Conservation (phyloP, 2,888 invertebrate species). For the Tipula helvola region DNA sequence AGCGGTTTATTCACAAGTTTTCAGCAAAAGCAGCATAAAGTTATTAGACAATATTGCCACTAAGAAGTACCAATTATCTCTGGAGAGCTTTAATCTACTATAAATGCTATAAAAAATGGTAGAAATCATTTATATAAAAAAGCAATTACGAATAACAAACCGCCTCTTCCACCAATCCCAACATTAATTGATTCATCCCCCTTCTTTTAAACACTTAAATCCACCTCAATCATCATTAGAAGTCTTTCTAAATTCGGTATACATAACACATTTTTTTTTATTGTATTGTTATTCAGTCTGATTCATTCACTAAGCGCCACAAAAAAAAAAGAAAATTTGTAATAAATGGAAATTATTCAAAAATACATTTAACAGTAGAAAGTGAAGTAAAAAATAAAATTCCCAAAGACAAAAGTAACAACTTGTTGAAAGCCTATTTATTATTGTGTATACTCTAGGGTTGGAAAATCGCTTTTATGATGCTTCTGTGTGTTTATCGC, state of each 20-base stretch:
- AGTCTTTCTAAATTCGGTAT: not conserved
- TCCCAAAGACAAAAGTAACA: not conserved
- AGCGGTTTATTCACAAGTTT: too few relatives aligned
- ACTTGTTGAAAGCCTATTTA: slow-evolving; percentile 4
- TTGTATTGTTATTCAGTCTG: not conserved
- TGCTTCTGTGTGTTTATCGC: not conserved
- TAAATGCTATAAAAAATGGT: too few relatives aligned
- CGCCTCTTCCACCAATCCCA: not conserved
- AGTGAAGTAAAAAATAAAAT: not conserved
- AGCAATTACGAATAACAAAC: not conserved
- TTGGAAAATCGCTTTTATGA: not conserved
- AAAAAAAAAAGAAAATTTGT: not conserved
- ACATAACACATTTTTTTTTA: not conserved
- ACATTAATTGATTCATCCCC: not conserved
- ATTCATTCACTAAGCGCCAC: not conserved
- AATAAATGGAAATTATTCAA: not conserved
- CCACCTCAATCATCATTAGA: not conserved
- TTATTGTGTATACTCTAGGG: not conserved
- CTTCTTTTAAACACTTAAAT: not conserved
- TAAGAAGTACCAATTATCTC: too few relatives aligned
- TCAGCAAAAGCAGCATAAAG: too few relatives aligned
- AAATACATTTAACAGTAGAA: not conserved
- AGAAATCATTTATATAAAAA: too few relatives aligned
- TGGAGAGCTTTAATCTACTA: too few relatives aligned
- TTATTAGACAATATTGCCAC: too few relatives aligned